Conservation (phyloP, 2,113 vertebrate species). For the Sebastes fasciatus region DNA sequence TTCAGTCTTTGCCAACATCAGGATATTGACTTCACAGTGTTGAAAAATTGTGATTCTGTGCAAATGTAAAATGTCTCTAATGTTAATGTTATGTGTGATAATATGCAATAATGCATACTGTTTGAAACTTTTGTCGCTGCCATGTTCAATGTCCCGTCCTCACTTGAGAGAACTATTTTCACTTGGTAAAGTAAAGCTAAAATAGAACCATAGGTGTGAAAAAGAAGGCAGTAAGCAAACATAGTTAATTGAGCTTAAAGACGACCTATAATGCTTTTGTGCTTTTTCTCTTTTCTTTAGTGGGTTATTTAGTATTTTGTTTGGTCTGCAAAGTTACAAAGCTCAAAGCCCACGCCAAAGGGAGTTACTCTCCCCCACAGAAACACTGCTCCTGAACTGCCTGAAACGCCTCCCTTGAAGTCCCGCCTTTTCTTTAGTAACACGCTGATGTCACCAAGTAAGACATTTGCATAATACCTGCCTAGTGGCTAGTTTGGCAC, state of each 20-base stretch:
- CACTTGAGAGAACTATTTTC: constrained; percentile 11
- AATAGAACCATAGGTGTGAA: constrained; percentile 7
- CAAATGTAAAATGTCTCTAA: neutral
- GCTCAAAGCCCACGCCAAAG: no score
- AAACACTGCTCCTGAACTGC: no score
- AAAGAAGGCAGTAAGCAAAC: neutral
- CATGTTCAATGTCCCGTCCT: neutral
- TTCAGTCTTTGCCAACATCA: neutral
- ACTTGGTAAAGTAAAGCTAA: neutral
- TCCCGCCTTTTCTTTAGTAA: no score
- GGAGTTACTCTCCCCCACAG: no score
- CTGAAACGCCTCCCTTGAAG: no score
- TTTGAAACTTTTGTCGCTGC: constrained; percentile 43
- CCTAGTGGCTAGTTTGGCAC: no score
- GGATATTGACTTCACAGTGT: neutral
- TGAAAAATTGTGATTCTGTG: neutral
- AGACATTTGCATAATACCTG: no score
- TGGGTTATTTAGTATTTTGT: no score
- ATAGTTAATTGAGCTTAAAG: neutral
- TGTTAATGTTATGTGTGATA: neutral
- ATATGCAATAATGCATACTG: neutral
- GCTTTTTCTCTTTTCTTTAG: no score
- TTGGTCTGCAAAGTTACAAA: no score
- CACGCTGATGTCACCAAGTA: no score
- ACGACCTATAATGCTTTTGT: no score